Conservation (phyloP, 2,888 invertebrate genomes). For the Nymphalis urticae region DNA sequence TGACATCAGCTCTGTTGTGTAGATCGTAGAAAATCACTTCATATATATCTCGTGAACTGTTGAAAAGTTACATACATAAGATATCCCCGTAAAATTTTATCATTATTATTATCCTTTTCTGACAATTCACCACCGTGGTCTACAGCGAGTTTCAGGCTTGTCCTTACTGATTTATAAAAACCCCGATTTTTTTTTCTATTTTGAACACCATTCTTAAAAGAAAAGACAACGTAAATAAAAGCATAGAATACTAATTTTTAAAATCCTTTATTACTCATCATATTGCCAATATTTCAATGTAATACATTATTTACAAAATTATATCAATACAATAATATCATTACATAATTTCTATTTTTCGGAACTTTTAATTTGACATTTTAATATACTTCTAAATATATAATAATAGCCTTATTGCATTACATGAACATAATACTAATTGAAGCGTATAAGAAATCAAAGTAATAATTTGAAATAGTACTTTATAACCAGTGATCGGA, state of each 20-base stretch:
- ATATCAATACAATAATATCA: conserved; percentile 11
- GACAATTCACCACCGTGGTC: no score
- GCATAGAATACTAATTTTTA: background rate
- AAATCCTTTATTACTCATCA: conserved; percentile 10
- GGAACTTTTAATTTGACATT: background rate
- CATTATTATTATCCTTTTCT: no score
- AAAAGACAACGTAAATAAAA: background rate
- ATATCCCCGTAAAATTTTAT: no score
- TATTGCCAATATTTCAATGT: conserved; percentile 7
- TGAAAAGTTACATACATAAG: no score
- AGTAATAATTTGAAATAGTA: background rate
- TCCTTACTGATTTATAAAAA: no score
- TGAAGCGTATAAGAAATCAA: background rate
- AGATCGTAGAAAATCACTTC: no score
- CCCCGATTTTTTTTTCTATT: no score
- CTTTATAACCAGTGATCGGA: no score
- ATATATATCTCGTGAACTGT: no score
- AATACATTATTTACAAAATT: conserved; percentile 29
- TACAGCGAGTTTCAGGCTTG: no score
- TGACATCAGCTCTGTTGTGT: no score
- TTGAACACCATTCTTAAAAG: background rate
- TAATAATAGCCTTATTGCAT: background rate
- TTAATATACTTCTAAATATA: background rate
- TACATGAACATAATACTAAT: background rate
- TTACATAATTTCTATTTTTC: background rate